A percentile compares a stretch with the other conserved stretches of the same genome.
phyloP scores from a whole-genome alignment of 2,113 vertebrate genomes.

The Lethenteron camtschaticum region DNA sequence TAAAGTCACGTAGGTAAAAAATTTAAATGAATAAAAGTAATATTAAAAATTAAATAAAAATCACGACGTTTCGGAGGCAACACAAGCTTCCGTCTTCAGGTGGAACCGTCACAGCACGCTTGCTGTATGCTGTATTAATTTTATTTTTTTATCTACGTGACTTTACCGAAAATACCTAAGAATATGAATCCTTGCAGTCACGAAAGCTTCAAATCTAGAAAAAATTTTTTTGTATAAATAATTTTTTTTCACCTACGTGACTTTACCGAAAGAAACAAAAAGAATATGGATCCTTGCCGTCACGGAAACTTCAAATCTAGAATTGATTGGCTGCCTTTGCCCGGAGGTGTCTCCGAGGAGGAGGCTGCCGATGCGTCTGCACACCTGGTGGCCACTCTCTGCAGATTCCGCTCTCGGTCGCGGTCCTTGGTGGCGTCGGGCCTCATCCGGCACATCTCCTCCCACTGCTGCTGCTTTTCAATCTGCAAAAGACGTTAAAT shows the following conservation, averaged over 20 bases:
- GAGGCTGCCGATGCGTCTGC: neutral
- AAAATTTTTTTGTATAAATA: neutral
- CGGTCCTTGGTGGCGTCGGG: conserved; percentile 53
- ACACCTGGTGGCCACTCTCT: conserved; percentile 72
- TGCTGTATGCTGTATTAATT: no score
- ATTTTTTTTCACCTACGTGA: neutral
- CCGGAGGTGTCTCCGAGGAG: neutral
- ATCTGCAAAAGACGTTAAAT: conserved; percentile 22
- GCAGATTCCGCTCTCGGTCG: conserved; percentile 46
- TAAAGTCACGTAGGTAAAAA: no score
- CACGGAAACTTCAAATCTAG: neutral
- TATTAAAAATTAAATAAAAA: no score
- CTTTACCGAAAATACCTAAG: no score
- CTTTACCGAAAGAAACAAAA: no score
- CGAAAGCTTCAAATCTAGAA: neutral
- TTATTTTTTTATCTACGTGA: no score
- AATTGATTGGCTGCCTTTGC: neutral
- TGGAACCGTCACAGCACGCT: no score
- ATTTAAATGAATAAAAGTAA: no score
- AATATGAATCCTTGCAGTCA: no score
- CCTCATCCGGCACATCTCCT: conserved; percentile 70
- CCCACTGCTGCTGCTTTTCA: conserved; percentile 57
- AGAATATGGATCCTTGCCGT: neutral
- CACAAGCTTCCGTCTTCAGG: no score
- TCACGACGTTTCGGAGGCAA: no score